These are phyloP conservation scores for Pararge aegeria DNA, from an alignment of 1,140 invertebrate genomes.

Conservation along the genomic window DNA sequence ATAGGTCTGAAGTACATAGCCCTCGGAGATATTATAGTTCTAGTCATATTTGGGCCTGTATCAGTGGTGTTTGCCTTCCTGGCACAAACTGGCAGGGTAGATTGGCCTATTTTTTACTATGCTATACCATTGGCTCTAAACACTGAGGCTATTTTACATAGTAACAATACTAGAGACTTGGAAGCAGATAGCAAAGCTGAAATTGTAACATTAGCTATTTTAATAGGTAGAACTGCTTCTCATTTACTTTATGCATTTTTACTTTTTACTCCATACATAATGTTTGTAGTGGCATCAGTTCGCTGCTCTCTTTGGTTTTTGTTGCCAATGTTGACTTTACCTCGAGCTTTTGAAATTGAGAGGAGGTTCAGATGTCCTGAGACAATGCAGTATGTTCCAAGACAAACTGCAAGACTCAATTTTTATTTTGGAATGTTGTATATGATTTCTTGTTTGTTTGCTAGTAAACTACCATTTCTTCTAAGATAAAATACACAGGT, in stretches of 20 bases:
- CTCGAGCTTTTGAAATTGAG: constrained; percentile 93
- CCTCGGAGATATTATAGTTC: constrained; percentile 93
- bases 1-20: constrained; percentile 96
- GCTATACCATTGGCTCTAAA: constrained; percentile 96
- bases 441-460: constrained; percentile 87
- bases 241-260: constrained; percentile 95
- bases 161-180: constrained; percentile 95
- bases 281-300: constrained; percentile 90
- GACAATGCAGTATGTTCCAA: constrained; percentile 90
- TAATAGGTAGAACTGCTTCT: constrained; percentile 94
- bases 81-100: constrained; percentile 92
- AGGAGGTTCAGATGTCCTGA: constrained; percentile 90
- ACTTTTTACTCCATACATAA: constrained; percentile 94
- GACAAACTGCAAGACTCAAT: constrained; percentile 94
- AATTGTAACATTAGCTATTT: constrained; percentile 95
- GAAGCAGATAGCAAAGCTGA: constrained; percentile 91
- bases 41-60: constrained; percentile 96
- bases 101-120: constrained; percentile 94
- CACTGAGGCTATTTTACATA: constrained; percentile 96
- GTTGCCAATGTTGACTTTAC: constrained; percentile 92
- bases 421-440: constrained; percentile 95
- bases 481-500: constrained; percentile 42
- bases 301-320: constrained; percentile 94
- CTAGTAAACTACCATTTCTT: constrained; percentile 80
- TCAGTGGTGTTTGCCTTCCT: constrained; percentile 97